Percentiles rank a stretch among this genome's conserved stretches.
Evolutionary conservation across 2,113 vertebrate species (phyloP).

Genomic region (Myiagra hebetior): DNA sequence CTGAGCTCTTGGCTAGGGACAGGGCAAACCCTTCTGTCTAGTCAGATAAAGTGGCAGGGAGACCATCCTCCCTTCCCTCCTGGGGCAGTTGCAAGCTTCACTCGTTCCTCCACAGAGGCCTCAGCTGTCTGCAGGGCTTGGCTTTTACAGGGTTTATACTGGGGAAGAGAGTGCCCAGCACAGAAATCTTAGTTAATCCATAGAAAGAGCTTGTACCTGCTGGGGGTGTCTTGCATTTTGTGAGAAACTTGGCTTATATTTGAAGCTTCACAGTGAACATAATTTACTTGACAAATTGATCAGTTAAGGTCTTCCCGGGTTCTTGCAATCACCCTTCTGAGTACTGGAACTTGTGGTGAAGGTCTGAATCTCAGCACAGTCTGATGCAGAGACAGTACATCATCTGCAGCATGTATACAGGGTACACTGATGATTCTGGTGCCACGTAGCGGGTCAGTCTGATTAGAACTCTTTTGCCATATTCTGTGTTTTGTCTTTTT

Average conservation of each 20-base stretch:
- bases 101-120: not conserved
- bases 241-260: not conserved
- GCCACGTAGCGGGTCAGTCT: conserved; percentile 18
- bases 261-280: not conserved
- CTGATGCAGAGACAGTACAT: not conserved
- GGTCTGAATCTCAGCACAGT: not conserved
- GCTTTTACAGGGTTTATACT: not conserved
- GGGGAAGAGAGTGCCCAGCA: not conserved
- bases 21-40: not conserved
- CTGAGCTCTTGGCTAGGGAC: not conserved
- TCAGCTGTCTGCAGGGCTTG: not conserved
- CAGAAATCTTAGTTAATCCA: not conserved
- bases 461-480: conserved; percentile 47
- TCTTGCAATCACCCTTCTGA: not conserved
- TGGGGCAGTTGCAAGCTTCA: not conserved
- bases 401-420: not conserved
- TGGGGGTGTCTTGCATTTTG: not conserved
- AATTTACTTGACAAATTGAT: not conserved
- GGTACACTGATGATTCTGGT: not conserved
- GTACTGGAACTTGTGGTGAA: not conserved
- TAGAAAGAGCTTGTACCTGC: not conserved
- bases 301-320: not conserved
- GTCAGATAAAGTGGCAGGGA: not conserved
- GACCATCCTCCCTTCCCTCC: not conserved
- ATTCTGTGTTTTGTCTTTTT: conserved; percentile 45